phyloP scores from a whole-genome alignment of 2,113 vertebrate genomes.

The Heterotis niloticus region DNA sequence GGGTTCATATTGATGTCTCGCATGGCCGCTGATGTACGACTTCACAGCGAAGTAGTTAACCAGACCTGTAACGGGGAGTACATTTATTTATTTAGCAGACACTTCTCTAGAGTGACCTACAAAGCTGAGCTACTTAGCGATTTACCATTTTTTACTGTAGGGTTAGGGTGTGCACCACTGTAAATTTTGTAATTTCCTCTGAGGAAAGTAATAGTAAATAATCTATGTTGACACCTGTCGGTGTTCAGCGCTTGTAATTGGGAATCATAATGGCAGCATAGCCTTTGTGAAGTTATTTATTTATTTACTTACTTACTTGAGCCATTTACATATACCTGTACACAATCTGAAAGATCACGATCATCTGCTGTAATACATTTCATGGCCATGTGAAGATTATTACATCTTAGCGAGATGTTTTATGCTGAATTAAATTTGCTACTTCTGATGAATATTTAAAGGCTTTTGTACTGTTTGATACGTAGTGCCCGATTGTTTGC shows the following conservation, averaged over 20 bases:
- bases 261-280: not conserved
- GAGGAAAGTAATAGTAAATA: no score
- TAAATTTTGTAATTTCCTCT: no score
- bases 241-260: not conserved
- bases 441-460: not conserved
- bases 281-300: not conserved
- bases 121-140: no score
- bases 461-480: not conserved
- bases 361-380: not conserved
- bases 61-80: no score
- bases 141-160: no score
- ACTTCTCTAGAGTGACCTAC: no score
- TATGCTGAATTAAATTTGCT: not conserved
- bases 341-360: not conserved
- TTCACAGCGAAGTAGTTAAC: not conserved
- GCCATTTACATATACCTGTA: not conserved
- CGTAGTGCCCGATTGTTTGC: not conserved
- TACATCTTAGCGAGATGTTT: not conserved
- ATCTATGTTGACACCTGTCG: no score
- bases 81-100: no score
- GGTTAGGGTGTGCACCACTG: no score
- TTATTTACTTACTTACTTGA: not conserved
- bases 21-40: not conserved
- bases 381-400: not conserved
- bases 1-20: not conserved